These are phyloP conservation scores for Eupelmus urozonus DNA, from an alignment of 2,888 invertebrate species.

Conservation along the genomic window DNA sequence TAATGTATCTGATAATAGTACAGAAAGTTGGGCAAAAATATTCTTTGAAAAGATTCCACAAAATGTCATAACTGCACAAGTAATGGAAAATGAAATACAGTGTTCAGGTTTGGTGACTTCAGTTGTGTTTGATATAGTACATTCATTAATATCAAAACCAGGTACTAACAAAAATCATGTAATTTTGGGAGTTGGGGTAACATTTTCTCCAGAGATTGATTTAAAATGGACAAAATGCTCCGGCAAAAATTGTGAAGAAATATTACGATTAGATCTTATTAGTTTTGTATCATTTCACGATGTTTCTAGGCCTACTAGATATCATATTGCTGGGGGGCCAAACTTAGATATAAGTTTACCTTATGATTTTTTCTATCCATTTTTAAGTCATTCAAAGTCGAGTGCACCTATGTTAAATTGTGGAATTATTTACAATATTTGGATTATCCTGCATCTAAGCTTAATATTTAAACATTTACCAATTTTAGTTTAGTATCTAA, in stretches of 20 bases:
- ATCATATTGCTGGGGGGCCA: conserved; percentile 81
- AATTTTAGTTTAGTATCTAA: not conserved
- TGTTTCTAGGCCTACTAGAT: conserved; percentile 77
- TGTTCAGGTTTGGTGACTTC: conserved; percentile 73
- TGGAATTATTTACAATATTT: not conserved
- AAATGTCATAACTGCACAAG: conserved; percentile 65
- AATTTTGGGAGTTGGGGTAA: conserved; percentile 69
- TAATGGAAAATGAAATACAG: conserved; percentile 65
- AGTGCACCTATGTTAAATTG: conserved; percentile 16
- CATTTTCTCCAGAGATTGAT: conserved; percentile 68
- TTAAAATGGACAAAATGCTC: conserved; percentile 70
- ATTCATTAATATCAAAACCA: conserved; percentile 68
- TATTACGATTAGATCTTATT: conserved; percentile 64
- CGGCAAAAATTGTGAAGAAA: conserved; percentile 66
- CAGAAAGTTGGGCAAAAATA: conserved; percentile 79
- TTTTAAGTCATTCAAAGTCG: conserved; percentile 72
- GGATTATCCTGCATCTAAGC: not conserved
- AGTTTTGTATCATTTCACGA: conserved; percentile 77
- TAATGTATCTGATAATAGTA: conserved; percentile 76
- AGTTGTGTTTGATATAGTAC: conserved; percentile 69
- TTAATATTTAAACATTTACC: not conserved
- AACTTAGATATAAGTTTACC: conserved; percentile 84
- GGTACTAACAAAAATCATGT: conserved; percentile 68
- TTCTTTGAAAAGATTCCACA: conserved; percentile 73
- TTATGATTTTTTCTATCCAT: conserved; percentile 87